phyloP scores from a whole-genome alignment of 2,797 vertebrate genomes.

The Valencia hispanica region DNA sequence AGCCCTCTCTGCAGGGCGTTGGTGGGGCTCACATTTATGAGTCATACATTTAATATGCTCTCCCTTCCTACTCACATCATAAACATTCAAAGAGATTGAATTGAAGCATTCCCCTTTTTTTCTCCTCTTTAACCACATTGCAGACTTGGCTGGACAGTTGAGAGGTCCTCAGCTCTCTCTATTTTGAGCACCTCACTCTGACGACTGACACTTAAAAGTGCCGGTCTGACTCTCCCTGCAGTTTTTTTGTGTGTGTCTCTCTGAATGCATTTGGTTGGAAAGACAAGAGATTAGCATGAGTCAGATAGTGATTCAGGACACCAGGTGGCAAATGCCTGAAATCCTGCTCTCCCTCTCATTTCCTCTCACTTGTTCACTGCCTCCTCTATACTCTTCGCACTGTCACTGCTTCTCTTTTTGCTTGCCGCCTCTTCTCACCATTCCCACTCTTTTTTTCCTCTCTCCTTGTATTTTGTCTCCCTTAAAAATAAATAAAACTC shows the following conservation, averaged over 20 bases:
- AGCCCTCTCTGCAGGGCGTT: conserved; percentile 75
- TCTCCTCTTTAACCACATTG: conserved; percentile 31
- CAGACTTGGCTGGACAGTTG: conserved; percentile 47
- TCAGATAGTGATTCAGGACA: conserved; percentile 81
- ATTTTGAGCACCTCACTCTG: conserved; percentile 30
- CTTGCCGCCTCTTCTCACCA: conserved; percentile 17
- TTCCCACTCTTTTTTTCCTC: conserved; percentile 25
- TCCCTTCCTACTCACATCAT: conserved; percentile 78
- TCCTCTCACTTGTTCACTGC: conserved; percentile 49
- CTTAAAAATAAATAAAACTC: conserved; percentile 16
- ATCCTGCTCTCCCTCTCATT: conserved; percentile 55
- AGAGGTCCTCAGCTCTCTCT: conserved; percentile 51
- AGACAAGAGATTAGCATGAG: conserved; percentile 81
- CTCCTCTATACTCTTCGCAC: conserved; percentile 29
- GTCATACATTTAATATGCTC: conserved; percentile 80
- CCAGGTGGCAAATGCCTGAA: conserved; percentile 80
- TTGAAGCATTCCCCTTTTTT: conserved; percentile 58
- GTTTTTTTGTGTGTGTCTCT: conserved; percentile 6
- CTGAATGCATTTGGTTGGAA: conserved; percentile 43
- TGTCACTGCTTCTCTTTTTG: conserved; percentile 49
- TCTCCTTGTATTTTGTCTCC: conserved; percentile 29
- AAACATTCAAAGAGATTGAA: conserved; percentile 70
- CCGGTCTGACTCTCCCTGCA: conserved; percentile 40
- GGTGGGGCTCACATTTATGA: conserved; percentile 81
- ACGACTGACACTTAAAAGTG: conserved; percentile 45